phyloP scores from a whole-genome alignment of 2,888 invertebrate species.

The Germaria angustata region DNA sequence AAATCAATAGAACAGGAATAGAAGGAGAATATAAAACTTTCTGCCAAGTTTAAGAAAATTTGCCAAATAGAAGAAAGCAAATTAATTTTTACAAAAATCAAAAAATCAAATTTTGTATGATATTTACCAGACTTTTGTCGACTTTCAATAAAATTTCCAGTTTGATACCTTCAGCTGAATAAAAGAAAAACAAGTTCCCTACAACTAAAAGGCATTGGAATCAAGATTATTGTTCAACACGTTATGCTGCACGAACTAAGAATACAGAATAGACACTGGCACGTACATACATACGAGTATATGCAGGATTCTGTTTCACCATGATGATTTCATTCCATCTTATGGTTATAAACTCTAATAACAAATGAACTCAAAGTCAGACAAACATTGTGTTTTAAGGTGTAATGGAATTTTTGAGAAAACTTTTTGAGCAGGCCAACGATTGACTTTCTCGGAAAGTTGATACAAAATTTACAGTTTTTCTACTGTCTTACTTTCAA shows the following conservation, averaged over 20 bases:
- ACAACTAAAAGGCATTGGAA: constrained; percentile 12
- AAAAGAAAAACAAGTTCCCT: background rate
- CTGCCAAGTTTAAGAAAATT: constrained; percentile 11
- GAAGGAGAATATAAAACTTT: background rate
- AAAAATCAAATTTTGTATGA: constrained; percentile 46
- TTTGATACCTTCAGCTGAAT: constrained; percentile 49
- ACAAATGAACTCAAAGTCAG: constrained; percentile 43
- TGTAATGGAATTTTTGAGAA: constrained; percentile 42
- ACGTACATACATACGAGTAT: constrained; percentile 5
- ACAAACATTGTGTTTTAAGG: constrained; percentile 31
- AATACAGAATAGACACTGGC: background rate
- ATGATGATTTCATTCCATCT: constrained; percentile 7
- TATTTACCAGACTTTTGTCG: constrained; percentile 49
- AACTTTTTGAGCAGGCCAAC: background rate
- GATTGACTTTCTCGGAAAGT: constrained; percentile 7
- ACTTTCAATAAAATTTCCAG: constrained; percentile 56
- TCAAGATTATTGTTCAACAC: constrained; percentile 41
- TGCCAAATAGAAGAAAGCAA: background rate
- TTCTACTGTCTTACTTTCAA: constrained; percentile 51
- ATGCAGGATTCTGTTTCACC: background rate
- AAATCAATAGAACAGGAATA: constrained; percentile 43
- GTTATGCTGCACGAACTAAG: constrained; percentile 34
- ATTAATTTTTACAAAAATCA: constrained; percentile 35
- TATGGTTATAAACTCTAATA: constrained; percentile 18
- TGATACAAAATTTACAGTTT: constrained; percentile 30